These are phyloP conservation scores for Macropis europaea DNA, from an alignment of 2,888 invertebrate genomes.

Conservation along the genomic window DNA sequence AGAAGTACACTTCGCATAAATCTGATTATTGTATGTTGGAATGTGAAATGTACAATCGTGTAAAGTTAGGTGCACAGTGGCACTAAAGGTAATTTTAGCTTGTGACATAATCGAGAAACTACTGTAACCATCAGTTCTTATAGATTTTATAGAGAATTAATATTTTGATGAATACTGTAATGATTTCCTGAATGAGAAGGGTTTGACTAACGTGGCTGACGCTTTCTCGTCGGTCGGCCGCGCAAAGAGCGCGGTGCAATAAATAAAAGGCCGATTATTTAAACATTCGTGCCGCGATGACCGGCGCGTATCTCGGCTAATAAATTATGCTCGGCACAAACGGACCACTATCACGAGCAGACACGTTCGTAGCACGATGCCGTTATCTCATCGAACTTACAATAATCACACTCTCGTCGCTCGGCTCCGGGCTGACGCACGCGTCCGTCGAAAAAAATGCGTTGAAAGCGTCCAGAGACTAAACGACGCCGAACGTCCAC, in stretches of 20 bases:
- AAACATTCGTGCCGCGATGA: constrained; percentile 37
- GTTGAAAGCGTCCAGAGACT: constrained; percentile 64
- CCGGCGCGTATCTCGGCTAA: constrained; percentile 63
- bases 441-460: constrained; percentile 27
- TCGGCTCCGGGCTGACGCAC: constrained; percentile 42
- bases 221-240: too few relatives aligned
- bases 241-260: neutral
- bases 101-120: too few relatives aligned
- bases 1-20: too few relatives aligned
- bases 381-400: constrained; percentile 75
- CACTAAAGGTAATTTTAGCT: too few relatives aligned
- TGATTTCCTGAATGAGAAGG: too few relatives aligned
- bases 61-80: too few relatives aligned
- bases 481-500: constrained; percentile 70
- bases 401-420: constrained; percentile 70
- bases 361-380: constrained; percentile 73
- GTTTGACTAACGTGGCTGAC: too few relatives aligned
- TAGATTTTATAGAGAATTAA: too few relatives aligned
- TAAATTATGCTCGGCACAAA: constrained; percentile 75
- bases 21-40: too few relatives aligned
- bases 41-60: too few relatives aligned
- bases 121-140: too few relatives aligned
- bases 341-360: constrained; percentile 75
- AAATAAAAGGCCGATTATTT: constrained; percentile 25
- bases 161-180: too few relatives aligned